Conservation (phyloP, 2,888 invertebrate species). For the Melieria crassipennis region DNA sequence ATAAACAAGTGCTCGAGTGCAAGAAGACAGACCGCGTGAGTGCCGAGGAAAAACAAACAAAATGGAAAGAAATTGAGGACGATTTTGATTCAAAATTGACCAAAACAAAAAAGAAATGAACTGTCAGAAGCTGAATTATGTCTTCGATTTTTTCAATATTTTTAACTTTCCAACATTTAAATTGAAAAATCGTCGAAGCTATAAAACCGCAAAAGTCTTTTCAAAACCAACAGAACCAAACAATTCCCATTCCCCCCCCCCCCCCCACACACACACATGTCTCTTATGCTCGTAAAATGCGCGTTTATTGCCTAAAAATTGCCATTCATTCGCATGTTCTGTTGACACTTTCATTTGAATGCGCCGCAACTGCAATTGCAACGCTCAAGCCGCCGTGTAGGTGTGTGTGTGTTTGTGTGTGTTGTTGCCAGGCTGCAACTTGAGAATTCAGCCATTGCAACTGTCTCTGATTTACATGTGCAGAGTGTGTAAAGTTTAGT, state of each 20-base stretch:
- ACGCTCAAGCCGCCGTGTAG: too few relatives aligned
- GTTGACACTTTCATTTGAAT: constrained; percentile 31
- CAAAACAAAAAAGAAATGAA: too few relatives aligned
- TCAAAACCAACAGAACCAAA: background rate
- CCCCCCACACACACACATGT: background rate
- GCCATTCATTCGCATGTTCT: constrained; percentile 4
- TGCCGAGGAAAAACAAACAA: too few relatives aligned
- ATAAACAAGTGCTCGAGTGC: too few relatives aligned
- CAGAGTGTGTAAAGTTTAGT: too few relatives aligned
- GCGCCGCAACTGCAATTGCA: background rate
- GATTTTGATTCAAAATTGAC: too few relatives aligned
- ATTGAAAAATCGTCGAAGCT: too few relatives aligned
- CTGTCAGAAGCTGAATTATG: too few relatives aligned
- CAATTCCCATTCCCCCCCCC: background rate
- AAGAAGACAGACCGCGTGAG: too few relatives aligned
- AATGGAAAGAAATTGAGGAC: too few relatives aligned
- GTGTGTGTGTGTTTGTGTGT: too few relatives aligned
- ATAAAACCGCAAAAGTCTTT: background rate
- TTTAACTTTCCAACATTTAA: background rate
- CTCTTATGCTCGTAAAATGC: background rate
- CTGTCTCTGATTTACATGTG: too few relatives aligned
- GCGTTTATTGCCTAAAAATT: constrained; percentile 24
- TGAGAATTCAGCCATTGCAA: constrained; percentile 13
- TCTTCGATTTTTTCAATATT: background rate
- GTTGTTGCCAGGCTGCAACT: background rate